These are phyloP conservation scores for Lepidurus apus DNA, from an alignment of 1,140 invertebrate genomes.

Conservation along the genomic window DNA sequence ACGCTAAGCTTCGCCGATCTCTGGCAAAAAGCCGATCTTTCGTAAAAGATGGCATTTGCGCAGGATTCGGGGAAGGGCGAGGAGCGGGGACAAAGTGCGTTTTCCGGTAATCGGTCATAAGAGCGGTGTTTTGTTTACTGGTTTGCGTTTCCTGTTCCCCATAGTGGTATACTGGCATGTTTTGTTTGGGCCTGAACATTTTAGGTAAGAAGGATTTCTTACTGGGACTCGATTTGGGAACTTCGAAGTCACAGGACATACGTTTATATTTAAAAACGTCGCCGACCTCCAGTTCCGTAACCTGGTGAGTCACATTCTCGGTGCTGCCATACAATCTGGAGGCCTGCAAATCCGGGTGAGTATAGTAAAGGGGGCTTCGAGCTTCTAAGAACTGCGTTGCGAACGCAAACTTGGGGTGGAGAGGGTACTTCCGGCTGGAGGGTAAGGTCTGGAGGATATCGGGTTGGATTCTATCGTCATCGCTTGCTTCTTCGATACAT, in stretches of 20 bases:
- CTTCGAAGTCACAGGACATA: constrained; percentile 26
- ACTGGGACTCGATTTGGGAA: background rate
- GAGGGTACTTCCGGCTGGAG: background rate
- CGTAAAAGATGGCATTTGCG: constrained; percentile 30
- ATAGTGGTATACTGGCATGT: background rate
- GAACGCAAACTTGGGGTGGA: constrained; percentile 19
- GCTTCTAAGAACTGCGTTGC: constrained; percentile 31
- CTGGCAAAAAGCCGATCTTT: constrained; percentile 26
- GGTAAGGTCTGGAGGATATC: constrained; percentile 31
- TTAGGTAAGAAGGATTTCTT: constrained; percentile 26
- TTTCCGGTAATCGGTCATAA: constrained; percentile 34
- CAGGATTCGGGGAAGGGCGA: constrained; percentile 26
- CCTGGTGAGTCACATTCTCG: constrained; percentile 20
- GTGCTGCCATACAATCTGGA: constrained; percentile 28
- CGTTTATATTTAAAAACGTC: constrained; percentile 32
- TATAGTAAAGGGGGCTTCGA: constrained; percentile 31
- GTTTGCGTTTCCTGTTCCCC: constrained; percentile 23
- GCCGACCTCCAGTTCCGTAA: constrained; percentile 31
- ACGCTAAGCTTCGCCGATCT: background rate
- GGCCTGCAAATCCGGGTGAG: constrained; percentile 12
- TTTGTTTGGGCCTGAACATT: constrained; percentile 15
- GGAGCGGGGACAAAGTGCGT: constrained; percentile 13
- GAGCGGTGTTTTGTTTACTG: background rate
- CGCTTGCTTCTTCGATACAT: background rate
- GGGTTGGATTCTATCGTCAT: constrained; percentile 29